Evolutionary conservation across 2,888 invertebrate genomes (phyloP), one percentile per base, ranked within the genome.

Genomic region (Agriopis leucophaearia): DNA sequence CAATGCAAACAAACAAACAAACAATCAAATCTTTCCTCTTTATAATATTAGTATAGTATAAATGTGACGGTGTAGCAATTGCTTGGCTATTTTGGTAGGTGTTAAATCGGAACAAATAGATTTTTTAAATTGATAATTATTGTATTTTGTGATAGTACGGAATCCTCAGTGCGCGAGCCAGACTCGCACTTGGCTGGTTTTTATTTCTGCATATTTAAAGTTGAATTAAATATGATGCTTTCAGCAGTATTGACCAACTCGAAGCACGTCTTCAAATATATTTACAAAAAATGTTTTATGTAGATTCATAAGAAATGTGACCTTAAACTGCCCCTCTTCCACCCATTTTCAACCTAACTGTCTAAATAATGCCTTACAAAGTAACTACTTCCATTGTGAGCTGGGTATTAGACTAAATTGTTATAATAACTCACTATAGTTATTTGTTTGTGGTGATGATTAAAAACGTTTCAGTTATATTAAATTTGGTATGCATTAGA

Each of bases 281-380:
- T 84, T 86, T 84, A 85, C 81, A 81, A 83, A 82, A n/a, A 83
- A 84, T 85, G 85, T 87, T 86, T 87, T 84, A 87, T 84, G 80
- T 81, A 82, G 85, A 88, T 86, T 85, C 84, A 83, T 84, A 86
- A 83, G 83, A 76, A 78, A 76, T 81, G 81, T 81, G 81, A 81
- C 82, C 74, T 77, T 71, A 61, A 69, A 74, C 62, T 79, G 81
- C 81, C 78, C 81, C 80, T 40, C n/a, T 51, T 51, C 57, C 48
- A 27, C 52, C 62, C 58, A 62, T 59, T 13, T 50, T 38, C 59
- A 84, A 85, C 81, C 79, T 83, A 85, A 85, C 79, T 83, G 82
- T 81, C 83, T 85, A 86, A 88, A 85, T 83, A 82, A 84, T 83
- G 84, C 81, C 83, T 79, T 79, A 50, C 54, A n/a, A 59, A 65